Percentiles rank a stretch among this genome's conserved stretches.
Conservation (phyloP, 2,888 invertebrate genomes). For the Prenolepis imparis region DNA sequence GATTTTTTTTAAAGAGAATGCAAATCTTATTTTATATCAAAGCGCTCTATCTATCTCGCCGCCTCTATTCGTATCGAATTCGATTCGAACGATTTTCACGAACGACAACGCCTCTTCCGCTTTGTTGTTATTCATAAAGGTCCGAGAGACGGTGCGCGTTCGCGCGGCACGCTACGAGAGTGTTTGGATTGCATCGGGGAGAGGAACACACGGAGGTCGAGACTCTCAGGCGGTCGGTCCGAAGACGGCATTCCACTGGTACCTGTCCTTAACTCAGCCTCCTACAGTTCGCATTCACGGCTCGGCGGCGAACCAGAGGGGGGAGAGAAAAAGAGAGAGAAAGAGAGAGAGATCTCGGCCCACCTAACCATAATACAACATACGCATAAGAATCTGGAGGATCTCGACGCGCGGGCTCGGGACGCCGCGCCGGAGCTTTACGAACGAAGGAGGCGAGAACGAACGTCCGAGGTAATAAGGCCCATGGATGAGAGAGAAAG, state of each 20-base stretch:
- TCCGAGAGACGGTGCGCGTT: slow-evolving; percentile 61
- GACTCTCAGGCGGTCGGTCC: slow-evolving; percentile 72
- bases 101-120: slow-evolving; percentile 10
- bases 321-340: slow-evolving; percentile 49
- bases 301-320: slow-evolving; percentile 61
- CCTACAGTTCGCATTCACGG: slow-evolving; percentile 79
- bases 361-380: slow-evolving; percentile 75
- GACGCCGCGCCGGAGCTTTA: slow-evolving; percentile 11
- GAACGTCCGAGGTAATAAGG: slow-evolving; percentile 42
- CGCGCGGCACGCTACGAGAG: slow-evolving; percentile 68
- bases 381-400: slow-evolving; percentile 50
- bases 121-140: slow-evolving; percentile 50
- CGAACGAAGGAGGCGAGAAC: slow-evolving; percentile 35
- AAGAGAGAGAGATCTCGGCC: slow-evolving; percentile 70
- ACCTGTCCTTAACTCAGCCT: slow-evolving; percentile 82
- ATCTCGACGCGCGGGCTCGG: slow-evolving; percentile 53
- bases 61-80: not conserved
- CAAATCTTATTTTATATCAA: not conserved
- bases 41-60: not conserved
- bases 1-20: not conserved
- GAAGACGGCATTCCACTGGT: slow-evolving; percentile 82
- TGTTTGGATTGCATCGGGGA: slow-evolving; percentile 67
- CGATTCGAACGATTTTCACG: slow-evolving; percentile 28
- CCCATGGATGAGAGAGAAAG: not conserved
- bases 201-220: slow-evolving; percentile 76